Conservation (phyloP, 92 coral and sea anemone genomes). For the Palythoa grandis region DNA sequence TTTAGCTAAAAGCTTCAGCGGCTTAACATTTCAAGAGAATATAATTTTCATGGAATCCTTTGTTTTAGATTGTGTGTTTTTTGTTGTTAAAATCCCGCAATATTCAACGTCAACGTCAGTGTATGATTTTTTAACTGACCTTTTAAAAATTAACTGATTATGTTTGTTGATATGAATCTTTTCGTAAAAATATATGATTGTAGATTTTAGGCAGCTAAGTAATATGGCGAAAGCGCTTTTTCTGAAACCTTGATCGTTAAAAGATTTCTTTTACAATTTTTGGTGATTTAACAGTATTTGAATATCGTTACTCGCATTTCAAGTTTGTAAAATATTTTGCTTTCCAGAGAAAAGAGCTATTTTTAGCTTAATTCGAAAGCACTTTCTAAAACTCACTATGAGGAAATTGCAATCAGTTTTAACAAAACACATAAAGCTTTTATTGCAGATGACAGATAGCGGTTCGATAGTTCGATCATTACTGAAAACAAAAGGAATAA, state of each 20-base stretch:
- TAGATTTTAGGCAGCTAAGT: too few species aligned
- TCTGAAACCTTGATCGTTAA: background rate
- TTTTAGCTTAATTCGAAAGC: background rate
- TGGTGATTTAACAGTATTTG: too few species aligned
- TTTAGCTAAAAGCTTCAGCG: too few species aligned
- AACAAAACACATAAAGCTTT: background rate
- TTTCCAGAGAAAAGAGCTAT: background rate
- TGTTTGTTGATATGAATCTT: too few species aligned
- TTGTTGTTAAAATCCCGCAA: too few species aligned
- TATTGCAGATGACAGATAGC: conserved; percentile 17
- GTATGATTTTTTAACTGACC: too few species aligned
- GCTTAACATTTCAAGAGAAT: background rate
- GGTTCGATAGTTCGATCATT: background rate
- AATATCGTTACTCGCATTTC: background rate
- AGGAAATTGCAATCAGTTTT: conserved; percentile 37
- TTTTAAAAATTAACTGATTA: too few species aligned
- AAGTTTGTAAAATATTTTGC: background rate
- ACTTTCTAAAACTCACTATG: background rate
- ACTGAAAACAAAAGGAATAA: background rate
- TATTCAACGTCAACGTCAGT: too few species aligned
- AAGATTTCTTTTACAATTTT: background rate
- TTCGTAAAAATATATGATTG: too few species aligned
- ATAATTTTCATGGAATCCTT: background rate
- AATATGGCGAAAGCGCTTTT: too few species aligned
- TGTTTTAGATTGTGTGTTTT: too few species aligned